These are phyloP conservation scores for Oreonectes daqikongensis DNA, from an alignment of 2,797 vertebrate genomes.

Conservation along the genomic window DNA sequence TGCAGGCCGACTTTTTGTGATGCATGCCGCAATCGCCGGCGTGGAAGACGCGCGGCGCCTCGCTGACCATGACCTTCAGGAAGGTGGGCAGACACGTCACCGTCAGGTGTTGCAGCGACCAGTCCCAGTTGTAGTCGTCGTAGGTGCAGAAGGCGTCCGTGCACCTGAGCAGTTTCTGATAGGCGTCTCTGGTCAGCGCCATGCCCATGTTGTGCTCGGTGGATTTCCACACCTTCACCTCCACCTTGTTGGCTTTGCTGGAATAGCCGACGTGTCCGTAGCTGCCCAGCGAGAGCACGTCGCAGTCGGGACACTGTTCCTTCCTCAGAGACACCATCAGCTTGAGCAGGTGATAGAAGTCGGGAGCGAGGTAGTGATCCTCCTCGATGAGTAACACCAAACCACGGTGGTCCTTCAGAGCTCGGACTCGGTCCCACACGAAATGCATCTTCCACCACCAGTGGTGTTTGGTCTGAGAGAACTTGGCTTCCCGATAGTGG, in stretches of 20 bases:
- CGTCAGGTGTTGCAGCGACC: constrained; percentile 95
- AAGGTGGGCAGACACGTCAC: constrained; percentile 91
- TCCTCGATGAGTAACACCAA: constrained; percentile 91
- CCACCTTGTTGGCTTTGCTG: constrained; percentile 88
- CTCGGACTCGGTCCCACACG: constrained; percentile 90
- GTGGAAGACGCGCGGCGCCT: constrained; percentile 92
- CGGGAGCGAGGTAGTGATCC: constrained; percentile 92
- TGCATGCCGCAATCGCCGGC: constrained; percentile 98
- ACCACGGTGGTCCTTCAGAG: constrained; percentile 83
- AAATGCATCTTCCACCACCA: constrained; percentile 99
- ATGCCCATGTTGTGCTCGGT: constrained; percentile 99
- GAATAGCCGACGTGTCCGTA: constrained; percentile 84
- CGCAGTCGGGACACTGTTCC: constrained; percentile 88
- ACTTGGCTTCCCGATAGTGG: constrained; percentile 95
- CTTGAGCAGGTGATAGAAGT: constrained; percentile 89
- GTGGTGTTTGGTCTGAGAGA: constrained; percentile 98
- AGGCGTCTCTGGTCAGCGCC: constrained; percentile 86
- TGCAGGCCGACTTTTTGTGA: constrained; percentile 90
- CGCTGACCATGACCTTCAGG: constrained; percentile 96
- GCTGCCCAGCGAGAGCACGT: constrained; percentile 88
- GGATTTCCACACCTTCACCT: constrained; percentile 96
- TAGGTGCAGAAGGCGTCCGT: constrained; percentile 96
- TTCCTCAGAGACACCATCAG: constrained; percentile 81
- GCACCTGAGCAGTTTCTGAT: constrained; percentile 89
- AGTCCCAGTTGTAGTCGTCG: constrained; percentile 99